phyloP scores from a whole-genome alignment of 2,888 invertebrate genomes.

The Pollenia griseotomentosa region DNA sequence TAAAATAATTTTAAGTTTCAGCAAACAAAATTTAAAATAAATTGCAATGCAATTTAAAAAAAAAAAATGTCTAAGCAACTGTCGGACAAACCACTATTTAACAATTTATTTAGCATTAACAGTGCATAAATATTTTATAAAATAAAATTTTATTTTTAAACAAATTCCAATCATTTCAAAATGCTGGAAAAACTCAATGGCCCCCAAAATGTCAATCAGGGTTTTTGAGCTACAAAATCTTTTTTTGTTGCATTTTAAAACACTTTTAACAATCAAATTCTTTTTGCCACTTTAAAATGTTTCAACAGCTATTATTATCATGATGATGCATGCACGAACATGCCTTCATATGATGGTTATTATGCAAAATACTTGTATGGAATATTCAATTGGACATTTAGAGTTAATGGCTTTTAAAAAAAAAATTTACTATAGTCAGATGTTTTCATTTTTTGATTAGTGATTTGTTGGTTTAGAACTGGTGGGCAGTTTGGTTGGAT shows the following conservation, averaged over 20 bases:
- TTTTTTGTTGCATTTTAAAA: conserved; percentile 7
- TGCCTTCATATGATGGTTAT: conserved; percentile 16
- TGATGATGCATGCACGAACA: background rate
- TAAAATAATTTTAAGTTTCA: background rate
- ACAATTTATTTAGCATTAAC: background rate
- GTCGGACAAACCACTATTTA: conserved; percentile 10
- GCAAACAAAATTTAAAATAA: background rate
- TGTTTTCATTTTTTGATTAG: background rate
- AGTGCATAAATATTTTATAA: conserved; percentile 3
- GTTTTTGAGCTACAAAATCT: background rate
- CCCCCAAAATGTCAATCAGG: conserved; percentile 41
- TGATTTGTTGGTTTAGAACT: background rate
- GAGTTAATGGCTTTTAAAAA: background rate
- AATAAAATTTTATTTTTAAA: background rate
- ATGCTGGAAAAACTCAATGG: conserved; percentile 38
- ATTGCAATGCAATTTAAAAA: background rate
- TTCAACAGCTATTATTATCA: conserved; percentile 24
- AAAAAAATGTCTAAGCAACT: background rate
- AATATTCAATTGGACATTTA: conserved; percentile 6
- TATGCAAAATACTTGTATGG: conserved; percentile 36
- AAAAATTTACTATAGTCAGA: background rate
- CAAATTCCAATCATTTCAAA: conserved; percentile 29
- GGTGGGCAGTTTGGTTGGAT: background rate
- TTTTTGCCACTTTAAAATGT: conserved; percentile 16
- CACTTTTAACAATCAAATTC: conserved; percentile 6